phyloP scores from a whole-genome alignment of 2,888 invertebrate species.

The Antheraea assamensis region DNA sequence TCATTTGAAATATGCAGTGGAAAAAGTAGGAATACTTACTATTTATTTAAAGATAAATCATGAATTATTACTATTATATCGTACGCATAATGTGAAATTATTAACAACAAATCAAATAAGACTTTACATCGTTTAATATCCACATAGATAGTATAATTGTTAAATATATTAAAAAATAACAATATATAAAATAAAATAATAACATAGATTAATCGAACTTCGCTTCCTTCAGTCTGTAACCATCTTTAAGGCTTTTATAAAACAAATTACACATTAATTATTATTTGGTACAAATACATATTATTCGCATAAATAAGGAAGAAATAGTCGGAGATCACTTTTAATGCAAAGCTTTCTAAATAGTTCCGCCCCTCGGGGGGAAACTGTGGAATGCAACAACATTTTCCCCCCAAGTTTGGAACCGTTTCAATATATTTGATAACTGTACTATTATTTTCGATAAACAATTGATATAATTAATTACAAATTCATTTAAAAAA shows the following conservation, averaged over 20 bases:
- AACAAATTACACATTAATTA: background rate
- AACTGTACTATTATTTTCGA: background rate
- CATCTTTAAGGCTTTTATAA: conserved; percentile 5
- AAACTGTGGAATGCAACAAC: background rate
- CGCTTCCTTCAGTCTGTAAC: conserved; percentile 23
- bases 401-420: background rate
- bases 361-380: background rate
- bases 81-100: background rate
- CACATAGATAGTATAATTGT: conserved; percentile 34
- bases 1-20: no score
- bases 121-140: background rate
- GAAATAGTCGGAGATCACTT: background rate
- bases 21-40: no score
- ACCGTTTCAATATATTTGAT: background rate
- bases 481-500: background rate
- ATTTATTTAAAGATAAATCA: background rate
- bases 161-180: conserved; percentile 28
- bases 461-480: background rate
- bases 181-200: conserved; percentile 33
- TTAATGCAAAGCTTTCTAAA: background rate
- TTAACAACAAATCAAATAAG: background rate
- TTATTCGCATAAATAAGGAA: background rate
- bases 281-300: background rate
- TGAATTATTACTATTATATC: background rate
- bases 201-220: conserved; percentile 28